Conservation (phyloP, 1,140 invertebrate genomes). For the Drosophila nebulosa region DNA sequence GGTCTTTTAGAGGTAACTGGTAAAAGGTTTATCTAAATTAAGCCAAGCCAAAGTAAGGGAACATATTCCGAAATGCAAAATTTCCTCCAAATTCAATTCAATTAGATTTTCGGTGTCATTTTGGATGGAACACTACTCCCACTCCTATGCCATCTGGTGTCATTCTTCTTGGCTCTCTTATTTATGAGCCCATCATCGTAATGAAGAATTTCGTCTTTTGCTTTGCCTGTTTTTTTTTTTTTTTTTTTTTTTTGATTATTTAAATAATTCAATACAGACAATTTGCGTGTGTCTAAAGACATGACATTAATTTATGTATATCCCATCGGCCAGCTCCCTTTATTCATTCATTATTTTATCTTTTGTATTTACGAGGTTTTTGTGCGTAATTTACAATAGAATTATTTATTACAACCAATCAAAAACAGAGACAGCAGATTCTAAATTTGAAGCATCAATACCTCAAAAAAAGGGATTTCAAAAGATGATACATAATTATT, state of each 20-base stretch:
- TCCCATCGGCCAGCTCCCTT: not conserved
- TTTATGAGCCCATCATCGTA: not conserved
- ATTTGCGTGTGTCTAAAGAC: not conserved
- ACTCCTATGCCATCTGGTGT: too few species aligned
- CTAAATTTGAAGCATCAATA: not conserved
- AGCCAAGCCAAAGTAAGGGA: too few species aligned
- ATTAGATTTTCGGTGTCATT: too few species aligned
- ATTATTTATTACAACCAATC: not conserved
- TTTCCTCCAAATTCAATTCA: too few species aligned
- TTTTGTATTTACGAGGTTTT: not conserved
- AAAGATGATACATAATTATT: too few species aligned
- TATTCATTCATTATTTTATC: not conserved
- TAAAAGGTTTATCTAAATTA: too few species aligned
- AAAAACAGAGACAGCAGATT: not conserved
- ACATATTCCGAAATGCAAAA: too few species aligned
- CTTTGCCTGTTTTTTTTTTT: not conserved
- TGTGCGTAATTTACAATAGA: not conserved
- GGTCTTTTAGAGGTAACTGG: too few species aligned
- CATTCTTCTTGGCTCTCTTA: not conserved
- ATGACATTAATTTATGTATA: not conserved
- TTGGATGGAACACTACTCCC: too few species aligned
- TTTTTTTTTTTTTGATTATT: not conserved
- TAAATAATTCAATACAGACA: not conserved
- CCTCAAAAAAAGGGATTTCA: too few species aligned
- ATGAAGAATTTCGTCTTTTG: not conserved